Conservation (phyloP, 2,113 vertebrate genomes). For the Hypanus sabinus region DNA sequence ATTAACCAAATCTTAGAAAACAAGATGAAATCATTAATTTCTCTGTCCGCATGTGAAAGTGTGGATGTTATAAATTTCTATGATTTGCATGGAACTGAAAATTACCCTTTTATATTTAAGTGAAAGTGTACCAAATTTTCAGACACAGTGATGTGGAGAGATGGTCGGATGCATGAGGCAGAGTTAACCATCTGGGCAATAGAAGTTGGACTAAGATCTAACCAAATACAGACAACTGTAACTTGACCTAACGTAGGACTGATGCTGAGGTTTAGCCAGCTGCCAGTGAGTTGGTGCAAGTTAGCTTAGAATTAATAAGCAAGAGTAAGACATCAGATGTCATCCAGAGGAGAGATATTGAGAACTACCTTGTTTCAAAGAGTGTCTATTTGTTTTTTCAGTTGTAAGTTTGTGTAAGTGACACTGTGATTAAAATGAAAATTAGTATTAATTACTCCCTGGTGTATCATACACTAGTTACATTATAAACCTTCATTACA, state of each 20-base stretch:
- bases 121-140: neutral
- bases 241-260: neutral
- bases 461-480: neutral
- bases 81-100: neutral
- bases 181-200: neutral
- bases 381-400: neutral
- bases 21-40: neutral
- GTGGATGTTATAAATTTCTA: neutral
- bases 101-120: neutral
- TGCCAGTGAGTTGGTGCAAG: neutral
- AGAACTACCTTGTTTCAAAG: neutral
- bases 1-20: neutral
- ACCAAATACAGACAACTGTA: neutral
- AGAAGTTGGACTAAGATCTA: neutral
- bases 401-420: neutral
- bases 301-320: neutral
- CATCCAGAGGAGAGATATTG: neutral
- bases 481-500: constrained; percentile 6
- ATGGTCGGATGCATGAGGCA: neutral
- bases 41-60: neutral
- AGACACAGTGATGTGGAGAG: neutral
- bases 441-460: neutral
- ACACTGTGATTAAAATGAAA: neutral
- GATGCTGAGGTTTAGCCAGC: neutral
- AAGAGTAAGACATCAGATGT: neutral